Percentiles rank a stretch among this genome's conserved stretches.
Evolutionary conservation across 2,888 invertebrate species (phyloP).

Genomic region (Schizotus pectinicornis): DNA sequence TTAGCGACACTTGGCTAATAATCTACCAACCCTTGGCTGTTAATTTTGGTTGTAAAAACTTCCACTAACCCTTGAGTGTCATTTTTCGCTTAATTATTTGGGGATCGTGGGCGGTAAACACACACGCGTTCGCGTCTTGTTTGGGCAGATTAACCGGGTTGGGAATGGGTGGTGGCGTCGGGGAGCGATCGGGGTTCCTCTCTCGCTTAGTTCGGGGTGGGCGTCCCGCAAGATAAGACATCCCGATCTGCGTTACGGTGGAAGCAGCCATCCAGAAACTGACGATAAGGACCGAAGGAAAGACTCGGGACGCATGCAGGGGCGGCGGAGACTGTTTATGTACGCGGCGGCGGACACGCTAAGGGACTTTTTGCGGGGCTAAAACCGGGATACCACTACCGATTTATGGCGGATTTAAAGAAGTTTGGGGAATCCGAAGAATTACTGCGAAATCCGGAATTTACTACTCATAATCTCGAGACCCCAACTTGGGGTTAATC

Average conservation of each 20-base stretch:
- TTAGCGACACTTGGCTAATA: too few species aligned
- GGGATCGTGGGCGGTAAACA: slow-evolving; percentile 24
- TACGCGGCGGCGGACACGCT: too few species aligned
- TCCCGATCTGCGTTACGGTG: slow-evolving; percentile 57
- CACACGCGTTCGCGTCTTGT: slow-evolving; percentile 23
- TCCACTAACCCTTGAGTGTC: too few species aligned
- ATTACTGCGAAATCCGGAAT: neutral
- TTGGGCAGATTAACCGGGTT: slow-evolving; percentile 28
- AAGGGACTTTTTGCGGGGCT: too few species aligned
- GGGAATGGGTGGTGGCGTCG: slow-evolving; percentile 28
- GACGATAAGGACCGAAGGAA: slow-evolving; percentile 57
- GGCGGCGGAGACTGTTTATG: slow-evolving; percentile 10
- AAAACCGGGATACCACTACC: too few species aligned
- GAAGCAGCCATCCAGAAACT: slow-evolving; percentile 59
- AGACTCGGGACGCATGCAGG: slow-evolving; percentile 37
- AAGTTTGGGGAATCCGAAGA: too few species aligned
- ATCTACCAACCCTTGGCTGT: too few species aligned
- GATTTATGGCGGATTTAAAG: too few species aligned
- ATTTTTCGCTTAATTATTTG: slow-evolving; percentile 9
- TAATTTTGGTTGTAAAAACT: too few species aligned
- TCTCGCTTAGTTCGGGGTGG: slow-evolving; percentile 33
- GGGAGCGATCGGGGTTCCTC: slow-evolving; percentile 22
- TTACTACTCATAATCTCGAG: neutral
- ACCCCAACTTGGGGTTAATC: too few species aligned
- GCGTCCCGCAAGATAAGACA: slow-evolving; percentile 54